Base-by-base conservation (phyloP, 2,113 vertebrate species). In the Sinosuthora webbiana region DNA sequence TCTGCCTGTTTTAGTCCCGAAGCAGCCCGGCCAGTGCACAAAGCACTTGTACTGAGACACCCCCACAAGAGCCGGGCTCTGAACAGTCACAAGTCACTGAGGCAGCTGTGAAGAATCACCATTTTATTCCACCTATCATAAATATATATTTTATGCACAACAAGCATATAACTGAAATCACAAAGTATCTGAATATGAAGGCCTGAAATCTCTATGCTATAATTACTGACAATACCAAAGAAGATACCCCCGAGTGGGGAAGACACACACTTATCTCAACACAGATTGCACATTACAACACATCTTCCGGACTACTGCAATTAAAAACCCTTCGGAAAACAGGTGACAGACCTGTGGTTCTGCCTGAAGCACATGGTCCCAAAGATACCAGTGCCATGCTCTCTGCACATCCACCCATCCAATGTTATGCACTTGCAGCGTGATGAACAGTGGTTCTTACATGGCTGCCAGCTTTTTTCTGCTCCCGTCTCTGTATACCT, bases 311-410 rank as follows among this genome's bases (percentile, higher is more conserved):
- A 14, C 25, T 31, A 45, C 0, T 18, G 35, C 25, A 21, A 42
- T 69, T 39, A 30, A 68, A 83, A 85, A 8, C 15, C 18, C 35
- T 41, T 56, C 21, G 35, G 69, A 67, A 93, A 82, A 87, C 14
- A 80, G 50, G 3, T 33, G 33, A 4, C 57, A 87, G 74, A 45
- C 17, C 47, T 44, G 31, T 53, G 5, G 21, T 13, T 83, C 27
- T 65, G 64, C 53, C 14, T n/a, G 81, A 49, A 65, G 70, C 24
- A 21, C 6, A 7, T 1, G 30, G 53, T 41, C 50, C 33, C 78
- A 52, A 23, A 53, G 75, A 27, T 0, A n/a, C 33, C 44, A 13
- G 0, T 11, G 49, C 85, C 52, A 31, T 0, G 5, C 33, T 39
- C 84, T 6, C 1, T 2, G 42, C 24, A 31, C 3, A 31, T 5